These are phyloP conservation scores for Apteryx mantelli DNA, from an alignment of 2,113 vertebrate species.

Conservation along the genomic window DNA sequence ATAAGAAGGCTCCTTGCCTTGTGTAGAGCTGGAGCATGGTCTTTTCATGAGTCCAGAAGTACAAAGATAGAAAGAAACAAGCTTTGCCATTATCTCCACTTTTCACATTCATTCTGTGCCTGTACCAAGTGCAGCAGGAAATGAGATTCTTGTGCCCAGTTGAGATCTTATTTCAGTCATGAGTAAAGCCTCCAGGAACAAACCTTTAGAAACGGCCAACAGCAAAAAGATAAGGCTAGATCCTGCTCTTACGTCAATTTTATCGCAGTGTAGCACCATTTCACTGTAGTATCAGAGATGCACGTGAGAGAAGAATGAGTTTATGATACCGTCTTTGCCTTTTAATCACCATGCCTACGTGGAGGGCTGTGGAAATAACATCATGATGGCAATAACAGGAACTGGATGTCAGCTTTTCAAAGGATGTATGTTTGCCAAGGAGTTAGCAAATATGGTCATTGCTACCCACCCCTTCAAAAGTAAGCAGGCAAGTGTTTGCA, in stretches of 20 bases:
- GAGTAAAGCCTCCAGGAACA: neutral
- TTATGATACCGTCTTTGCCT: neutral
- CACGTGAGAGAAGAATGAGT: neutral
- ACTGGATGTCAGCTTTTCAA: neutral
- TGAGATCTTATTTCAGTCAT: neutral
- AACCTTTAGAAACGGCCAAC: neutral
- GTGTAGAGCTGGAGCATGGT: neutral
- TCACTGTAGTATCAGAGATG: neutral
- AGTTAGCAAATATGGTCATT: neutral
- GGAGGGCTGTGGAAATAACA: neutral
- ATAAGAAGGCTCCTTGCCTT: neutral
- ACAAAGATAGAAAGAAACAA: neutral
- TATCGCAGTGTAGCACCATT: neutral
- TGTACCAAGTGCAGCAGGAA: neutral
- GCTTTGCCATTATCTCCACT: neutral
- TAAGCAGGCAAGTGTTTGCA: neutral
- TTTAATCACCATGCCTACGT: neutral
- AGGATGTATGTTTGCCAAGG: neutral
- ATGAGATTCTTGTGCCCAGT: rapidly evolving
- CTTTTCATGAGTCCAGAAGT: neutral
- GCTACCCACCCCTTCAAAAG: neutral
- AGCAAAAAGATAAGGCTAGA: neutral
- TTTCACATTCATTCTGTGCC: rapidly evolving
- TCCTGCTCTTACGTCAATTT: neutral
- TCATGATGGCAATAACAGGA: neutral